phyloP scores from a whole-genome alignment of 2,113 vertebrate genomes.

The Brachionichthys hirsutus region DNA sequence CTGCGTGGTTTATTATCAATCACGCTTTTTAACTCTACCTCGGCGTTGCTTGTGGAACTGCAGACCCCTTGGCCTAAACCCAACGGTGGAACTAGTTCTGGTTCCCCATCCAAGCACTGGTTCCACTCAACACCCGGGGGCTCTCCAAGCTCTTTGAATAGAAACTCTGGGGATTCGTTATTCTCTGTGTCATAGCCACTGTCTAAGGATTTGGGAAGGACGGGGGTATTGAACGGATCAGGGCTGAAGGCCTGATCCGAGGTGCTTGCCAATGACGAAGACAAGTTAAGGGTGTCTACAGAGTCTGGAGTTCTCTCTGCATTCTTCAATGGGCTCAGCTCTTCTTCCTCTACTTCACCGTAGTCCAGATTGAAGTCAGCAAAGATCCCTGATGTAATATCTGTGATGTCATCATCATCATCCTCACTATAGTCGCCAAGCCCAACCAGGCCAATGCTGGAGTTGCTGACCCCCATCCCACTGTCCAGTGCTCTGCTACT shows the following conservation, averaged over 20 bases:
- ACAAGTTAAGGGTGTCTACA: slow-evolving; percentile 80
- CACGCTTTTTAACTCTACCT: slow-evolving; percentile 73
- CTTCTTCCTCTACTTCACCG: slow-evolving; percentile 71
- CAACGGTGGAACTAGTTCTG: slow-evolving; percentile 72
- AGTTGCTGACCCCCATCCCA: slow-evolving; percentile 65
- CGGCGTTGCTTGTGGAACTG: slow-evolving; percentile 56
- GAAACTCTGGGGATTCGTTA: slow-evolving; percentile 92
- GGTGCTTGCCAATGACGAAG: slow-evolving; percentile 78
- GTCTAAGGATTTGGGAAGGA: slow-evolving; percentile 88
- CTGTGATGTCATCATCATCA: slow-evolving; percentile 70
- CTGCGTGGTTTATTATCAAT: slow-evolving; percentile 85
- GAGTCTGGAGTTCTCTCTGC: slow-evolving; percentile 78
- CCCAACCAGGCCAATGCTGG: slow-evolving; percentile 71
- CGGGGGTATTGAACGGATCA: slow-evolving; percentile 66
- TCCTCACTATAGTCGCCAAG: slow-evolving; percentile 79
- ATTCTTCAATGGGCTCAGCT: slow-evolving; percentile 79
- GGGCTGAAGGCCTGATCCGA: slow-evolving; percentile 82
- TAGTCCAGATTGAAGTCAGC: slow-evolving; percentile 80
- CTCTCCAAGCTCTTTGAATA: slow-evolving; percentile 86
- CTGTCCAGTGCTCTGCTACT: slow-evolving; percentile 31
- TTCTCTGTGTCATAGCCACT: slow-evolving; percentile 98
- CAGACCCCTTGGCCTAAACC: slow-evolving; percentile 61
- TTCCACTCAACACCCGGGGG: slow-evolving; percentile 51
- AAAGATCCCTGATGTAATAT: slow-evolving; percentile 83
- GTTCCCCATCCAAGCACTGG: slow-evolving; percentile 44